Conservation (phyloP, 2,797 vertebrate genomes). For the Gambusia yucatana region DNA sequence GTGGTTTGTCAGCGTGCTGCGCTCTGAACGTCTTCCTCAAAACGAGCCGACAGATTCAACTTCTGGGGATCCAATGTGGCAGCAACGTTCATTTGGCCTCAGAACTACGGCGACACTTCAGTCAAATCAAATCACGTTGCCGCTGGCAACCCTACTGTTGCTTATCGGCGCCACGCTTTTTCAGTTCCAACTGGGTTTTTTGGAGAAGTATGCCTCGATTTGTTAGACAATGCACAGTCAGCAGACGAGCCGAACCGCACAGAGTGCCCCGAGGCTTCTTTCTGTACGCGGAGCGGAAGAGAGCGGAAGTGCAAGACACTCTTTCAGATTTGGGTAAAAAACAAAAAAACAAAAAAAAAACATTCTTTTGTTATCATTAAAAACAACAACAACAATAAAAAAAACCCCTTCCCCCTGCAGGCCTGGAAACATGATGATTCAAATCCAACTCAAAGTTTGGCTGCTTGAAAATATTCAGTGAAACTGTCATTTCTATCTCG, state of each 20-base stretch:
- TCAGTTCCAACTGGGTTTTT: conserved; percentile 31
- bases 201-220: conserved; percentile 28
- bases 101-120: not conserved
- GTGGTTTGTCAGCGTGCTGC: not conserved
- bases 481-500: not conserved
- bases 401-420: not conserved
- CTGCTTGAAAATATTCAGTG: conserved; percentile 1
- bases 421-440: not conserved
- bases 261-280: conserved; percentile 7
- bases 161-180: not conserved
- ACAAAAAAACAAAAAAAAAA: not conserved
- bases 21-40: not conserved
- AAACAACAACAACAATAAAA: too few relatives aligned
- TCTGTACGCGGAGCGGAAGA: not conserved
- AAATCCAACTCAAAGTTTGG: not conserved
- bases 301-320: conserved; percentile 11
- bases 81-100: not conserved
- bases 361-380: not conserved
- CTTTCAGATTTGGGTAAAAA: not conserved
- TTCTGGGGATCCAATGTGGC: not conserved
- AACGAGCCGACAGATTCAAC: not conserved
- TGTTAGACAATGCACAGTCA: conserved; percentile 27
- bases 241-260: conserved; percentile 30
- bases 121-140: not conserved
- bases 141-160: not conserved